Evolutionary conservation across 2,113 vertebrate genomes (phyloP), one percentile per base, ranked within the genome.

Genomic region (Penelope pileata): DNA sequence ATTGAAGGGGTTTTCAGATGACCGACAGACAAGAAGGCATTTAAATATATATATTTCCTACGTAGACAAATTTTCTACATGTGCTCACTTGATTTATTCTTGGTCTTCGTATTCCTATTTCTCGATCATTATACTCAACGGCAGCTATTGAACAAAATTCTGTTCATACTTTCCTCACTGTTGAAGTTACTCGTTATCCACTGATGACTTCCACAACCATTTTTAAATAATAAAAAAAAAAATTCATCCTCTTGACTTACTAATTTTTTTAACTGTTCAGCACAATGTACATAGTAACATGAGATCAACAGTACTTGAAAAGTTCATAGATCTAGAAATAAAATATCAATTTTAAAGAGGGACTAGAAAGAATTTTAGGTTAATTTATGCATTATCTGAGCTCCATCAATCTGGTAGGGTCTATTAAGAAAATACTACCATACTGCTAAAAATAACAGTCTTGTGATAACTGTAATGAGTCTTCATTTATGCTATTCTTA

Each of bases 1-100:
- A 67, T 73, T 88, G 34, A 86, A 88, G 96, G 14, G 23, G 16
- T 63, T 88, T 95, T 84, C 47, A 63, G 38, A 82, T 72, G 81
- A 76, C 45, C 53, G 82, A 86, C 34, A 86, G 43, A 70, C 15
- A 64, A 84, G 47, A 89, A 70, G 36, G 40, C 34, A 56, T 78
- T 81, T 81, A 95, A 86, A 91, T 74, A 76, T 32, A 70, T 54
- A 72, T 47, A 84, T 53, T 75, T 89, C 27, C 17, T 23, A 32
- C 4, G 1, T 16, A 82, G 50, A 67, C 13, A 74, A 51, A 66
- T 80, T 56, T 60, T 76, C 69, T 47, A 48, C 5, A 6, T 68
- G 79, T 36, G 47, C 72, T 72, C 1, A 70, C 58, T 86, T 91
- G 10, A 85, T 67, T 81, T 83, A 15, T 69, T 74, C 75, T 67